Base-by-base conservation (phyloP, 1,140 invertebrate species). In the Bombus confusus region DNA sequence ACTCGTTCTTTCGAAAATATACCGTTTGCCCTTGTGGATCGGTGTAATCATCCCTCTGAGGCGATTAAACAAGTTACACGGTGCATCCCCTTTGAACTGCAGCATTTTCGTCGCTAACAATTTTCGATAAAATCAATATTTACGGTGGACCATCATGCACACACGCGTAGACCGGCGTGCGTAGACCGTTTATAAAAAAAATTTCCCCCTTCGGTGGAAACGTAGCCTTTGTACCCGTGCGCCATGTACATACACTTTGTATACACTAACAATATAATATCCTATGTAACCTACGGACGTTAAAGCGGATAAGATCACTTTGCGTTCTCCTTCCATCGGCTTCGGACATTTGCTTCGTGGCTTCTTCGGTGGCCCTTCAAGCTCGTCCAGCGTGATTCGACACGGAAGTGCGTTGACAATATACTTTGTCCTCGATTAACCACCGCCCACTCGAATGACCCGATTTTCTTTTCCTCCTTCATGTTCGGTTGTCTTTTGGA, bases 301-400 rank as follows among this genome's bases (percentile, higher is more conserved):
- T 93, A 93, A 93, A 92, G 91, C 92, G 91, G 90, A 92, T 94
- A 93, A 93, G 93, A 93, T 94, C 92, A 94, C 92, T 93, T 92
- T 91, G 84, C 90, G 87, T 87, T 92, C 87, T 87, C 85, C 83
- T 79, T 91, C 59, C 73, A 87, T 78, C 83, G 71, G 47, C 76
- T 62, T 77, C 77, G 74, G 71, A 83, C 59, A 77, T 81, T 80
- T 34, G 52, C 66, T 66, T 77, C 59, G 79, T n/a, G 75, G 64
- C 9, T 71, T 80, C 52, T 62, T 31, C 59, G 52, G 72, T 82
- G 80, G 76, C 86, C 47, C 88, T 88, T 83, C 80, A 86, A 88
- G 72, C 72, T 64, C 57, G 28, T 41, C 71, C 59, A 37, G 28
- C 37, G 52, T 57, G 10, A 57, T 66, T 73, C 31, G 25, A 39